Evolutionary conservation across 2,888 invertebrate species (phyloP).

Genomic region (Therioaphis trifolii): DNA sequence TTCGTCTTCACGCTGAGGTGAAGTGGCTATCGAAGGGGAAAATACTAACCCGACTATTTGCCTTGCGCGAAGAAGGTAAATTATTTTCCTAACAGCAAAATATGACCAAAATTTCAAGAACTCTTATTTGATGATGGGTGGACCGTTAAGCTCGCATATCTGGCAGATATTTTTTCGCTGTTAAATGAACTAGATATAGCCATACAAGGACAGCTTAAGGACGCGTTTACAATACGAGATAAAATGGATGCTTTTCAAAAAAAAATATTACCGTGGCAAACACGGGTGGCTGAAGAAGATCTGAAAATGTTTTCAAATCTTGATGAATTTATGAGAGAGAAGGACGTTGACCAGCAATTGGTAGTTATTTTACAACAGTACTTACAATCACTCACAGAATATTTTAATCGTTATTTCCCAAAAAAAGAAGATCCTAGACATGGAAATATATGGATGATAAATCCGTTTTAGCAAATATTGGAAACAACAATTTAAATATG

Average conservation of each 20-base stretch:
- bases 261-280: constrained; percentile 37
- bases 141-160: constrained; percentile 23
- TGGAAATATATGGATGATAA: no score
- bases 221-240: constrained; percentile 33
- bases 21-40: constrained; percentile 18
- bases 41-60: constrained; percentile 35
- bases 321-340: background rate
- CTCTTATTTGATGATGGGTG: constrained; percentile 44
- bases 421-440: no score
- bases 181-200: no score
- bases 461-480: no score
- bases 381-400: no score
- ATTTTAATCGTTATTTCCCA: no score
- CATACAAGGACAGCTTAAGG: constrained; percentile 30
- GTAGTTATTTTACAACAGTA: background rate
- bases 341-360: background rate
- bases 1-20: constrained; percentile 43
- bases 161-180: constrained; percentile 19
- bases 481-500: no score
- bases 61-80: constrained; percentile 34
- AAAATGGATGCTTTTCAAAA: constrained; percentile 47
- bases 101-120: constrained; percentile 45
- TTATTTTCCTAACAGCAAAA: no score
- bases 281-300: background rate
- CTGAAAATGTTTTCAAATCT: no score